phyloP scores from a whole-genome alignment of 2,888 invertebrate species.

The Tinea pellionella region DNA sequence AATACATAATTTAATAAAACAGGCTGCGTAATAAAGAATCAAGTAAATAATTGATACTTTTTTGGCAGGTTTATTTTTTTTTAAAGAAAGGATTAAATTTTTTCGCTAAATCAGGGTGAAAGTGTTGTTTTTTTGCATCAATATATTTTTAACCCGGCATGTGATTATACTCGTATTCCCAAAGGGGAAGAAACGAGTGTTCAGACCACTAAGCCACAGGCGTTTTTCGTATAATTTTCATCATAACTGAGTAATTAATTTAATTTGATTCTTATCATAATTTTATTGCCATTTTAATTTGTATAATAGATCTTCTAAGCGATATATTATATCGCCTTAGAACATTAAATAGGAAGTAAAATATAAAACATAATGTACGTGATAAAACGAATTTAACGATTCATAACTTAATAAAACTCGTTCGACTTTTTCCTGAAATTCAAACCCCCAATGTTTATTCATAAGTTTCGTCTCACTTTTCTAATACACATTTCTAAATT shows the following conservation, averaged over 20 bases:
- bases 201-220: too few species aligned
- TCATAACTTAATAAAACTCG: neutral
- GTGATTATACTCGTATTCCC: too few species aligned
- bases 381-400: neutral
- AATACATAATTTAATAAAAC: too few species aligned
- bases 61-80: neutral
- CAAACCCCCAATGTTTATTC: conserved; percentile 17
- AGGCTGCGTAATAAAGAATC: too few species aligned
- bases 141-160: too few species aligned
- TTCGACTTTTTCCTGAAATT: conserved; percentile 9
- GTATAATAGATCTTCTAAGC: too few species aligned
- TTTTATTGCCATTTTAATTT: neutral
- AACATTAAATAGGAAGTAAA: neutral
- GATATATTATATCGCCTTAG: neutral
- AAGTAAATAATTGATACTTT: neutral
- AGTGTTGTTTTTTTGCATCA: neutral
- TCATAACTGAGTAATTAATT: neutral
- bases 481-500: conserved; percentile 15
- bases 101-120: neutral
- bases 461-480: conserved; percentile 18
- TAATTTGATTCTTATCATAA: neutral
- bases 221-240: too few species aligned
- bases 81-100: neutral
- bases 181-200: too few species aligned
- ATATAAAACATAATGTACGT: neutral